Base-by-base conservation (phyloP, 1,140 invertebrate species). In the Patella vulgata region DNA sequence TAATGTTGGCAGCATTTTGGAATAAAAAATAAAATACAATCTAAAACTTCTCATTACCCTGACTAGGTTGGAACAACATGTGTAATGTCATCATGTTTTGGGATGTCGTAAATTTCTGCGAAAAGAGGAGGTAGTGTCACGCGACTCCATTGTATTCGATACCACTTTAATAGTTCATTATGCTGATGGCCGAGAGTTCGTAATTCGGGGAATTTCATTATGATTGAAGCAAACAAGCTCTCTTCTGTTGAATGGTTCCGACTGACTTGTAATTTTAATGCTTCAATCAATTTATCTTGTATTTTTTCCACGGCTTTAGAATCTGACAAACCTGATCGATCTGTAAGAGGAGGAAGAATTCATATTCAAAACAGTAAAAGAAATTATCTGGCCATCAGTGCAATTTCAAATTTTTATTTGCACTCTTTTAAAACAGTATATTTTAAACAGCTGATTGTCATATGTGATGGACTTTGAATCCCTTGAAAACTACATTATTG, bases 61-160 rank as follows among this genome's bases (percentile, higher is more conserved):
- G 33, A 8, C 6, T 36, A 36, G 33, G 33, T 14, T 14, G 33
- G 6, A 36, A 14, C 6, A 14, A 36, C 43, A 51, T 66, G 58
- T 52, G 63, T 43, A 44, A 63, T 62, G 28, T 56, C 59, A 6
- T 93, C 92, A 77, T 89, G 90, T 85, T 94, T 96, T 48, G 95
- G 94, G 87, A 98, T 97, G 88, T 98, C 96, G 84, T 97, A 98
- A 73, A 97, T 97, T 85, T 98, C 96, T 27, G 95, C 93, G 83
- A 96, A 98, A 39, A 98, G 88, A 1, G 95, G 94, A 33, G 95
- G 95, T 73, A 97, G 87, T 52, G 90, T 88, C 36, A 96, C 87
- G 72, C 91, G 90, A 58, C 88, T 88, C 94, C 94, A 97, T 84
- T 96, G 91, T 60, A 89, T 85, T 63, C 94, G 88, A 82, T 94